Base-by-base conservation (phyloP, 2,113 vertebrate species). In the Orientallactaga bullata region DNA sequence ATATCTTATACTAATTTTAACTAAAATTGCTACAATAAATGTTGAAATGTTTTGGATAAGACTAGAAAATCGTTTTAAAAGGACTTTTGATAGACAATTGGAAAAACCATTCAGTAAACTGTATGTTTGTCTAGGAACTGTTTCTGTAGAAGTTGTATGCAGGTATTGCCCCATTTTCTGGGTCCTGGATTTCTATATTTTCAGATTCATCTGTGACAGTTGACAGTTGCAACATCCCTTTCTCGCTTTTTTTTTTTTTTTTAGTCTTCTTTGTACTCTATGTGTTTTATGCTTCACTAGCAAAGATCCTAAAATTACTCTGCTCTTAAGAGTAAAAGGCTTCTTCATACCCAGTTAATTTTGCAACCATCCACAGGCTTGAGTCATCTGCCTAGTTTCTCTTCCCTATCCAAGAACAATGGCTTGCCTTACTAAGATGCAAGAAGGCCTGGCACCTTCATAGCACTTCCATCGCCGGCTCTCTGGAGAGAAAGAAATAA, bases 1-100 rank as follows among this genome's bases (percentile, higher is more conserved):
- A 11, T 91, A 80, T 80, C 26, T 66, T 82, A 21, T 85, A 63
- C 72, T 89, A 74, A 76, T 84, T 86, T 93, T 32, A 85, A 95
- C 61, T 88, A 23, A 83, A 85, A 72, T 87, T 20, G 92, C 68
- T 80, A 24, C 68, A 28, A 61, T 85, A 69, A 92, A 85, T 72
- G 15, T 95, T 95, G 61, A 21, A 66, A 8, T 88, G 51, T 35
- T 86, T 85, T 76, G 58, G 23, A 63, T 47, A 55, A 60, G 32
- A 65, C 86, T 84, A 84, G 81, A 58, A 76, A 82, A 51, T 42
- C 5, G 12, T 3, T 28, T 11, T 28, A 35, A 79, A 68, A 65
- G 1, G 39, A 2, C 30, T 88, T 92, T 85, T 91, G 79, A 15
- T 90, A 35, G n/a, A n/a, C 74, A 80, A 7, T 51, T 91, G 32